These are phyloP conservation scores for Ataeniobius toweri DNA, from an alignment of 2,797 vertebrate species.

Conservation along the genomic window DNA sequence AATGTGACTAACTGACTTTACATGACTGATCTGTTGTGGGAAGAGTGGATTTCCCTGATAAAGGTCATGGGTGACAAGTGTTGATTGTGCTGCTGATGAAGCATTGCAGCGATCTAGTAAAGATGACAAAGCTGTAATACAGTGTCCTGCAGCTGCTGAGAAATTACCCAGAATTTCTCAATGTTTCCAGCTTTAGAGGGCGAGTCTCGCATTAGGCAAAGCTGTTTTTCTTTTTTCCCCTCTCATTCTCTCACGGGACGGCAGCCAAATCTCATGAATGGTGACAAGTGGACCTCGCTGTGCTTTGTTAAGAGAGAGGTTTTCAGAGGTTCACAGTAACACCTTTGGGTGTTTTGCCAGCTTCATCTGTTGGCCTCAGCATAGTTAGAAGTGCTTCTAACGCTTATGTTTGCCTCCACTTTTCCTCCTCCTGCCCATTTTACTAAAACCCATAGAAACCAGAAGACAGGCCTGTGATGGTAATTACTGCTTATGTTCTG, in stretches of 20 bases:
- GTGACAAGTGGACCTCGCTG: conserved; percentile 67
- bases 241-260: conserved; percentile 39
- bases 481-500: conserved; percentile 81
- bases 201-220: neutral
- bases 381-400: conserved; percentile 59
- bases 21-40: conserved; percentile 30
- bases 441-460: conserved; percentile 47
- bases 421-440: conserved; percentile 36
- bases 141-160: conserved; percentile 24
- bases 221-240: conserved; percentile 21
- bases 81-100: conserved; percentile 6
- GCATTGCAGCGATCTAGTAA: conserved; percentile 22
- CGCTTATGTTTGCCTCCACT: conserved; percentile 34
- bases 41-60: conserved; percentile 12
- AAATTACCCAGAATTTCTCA: conserved; percentile 22
- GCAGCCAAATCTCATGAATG: conserved; percentile 62
- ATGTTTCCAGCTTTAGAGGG: conserved; percentile 14
- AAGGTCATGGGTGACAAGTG: conserved; percentile 16
- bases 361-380: conserved; percentile 44
- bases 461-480: conserved; percentile 54
- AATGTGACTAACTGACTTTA: conserved; percentile 29
- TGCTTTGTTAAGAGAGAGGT: conserved; percentile 15
- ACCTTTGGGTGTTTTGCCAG: conserved; percentile 69
- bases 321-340: conserved; percentile 60
- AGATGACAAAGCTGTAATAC: conserved; percentile 27